Base-by-base conservation (phyloP, 2,888 invertebrate species). In the Phyllotreta cruciferae region DNA sequence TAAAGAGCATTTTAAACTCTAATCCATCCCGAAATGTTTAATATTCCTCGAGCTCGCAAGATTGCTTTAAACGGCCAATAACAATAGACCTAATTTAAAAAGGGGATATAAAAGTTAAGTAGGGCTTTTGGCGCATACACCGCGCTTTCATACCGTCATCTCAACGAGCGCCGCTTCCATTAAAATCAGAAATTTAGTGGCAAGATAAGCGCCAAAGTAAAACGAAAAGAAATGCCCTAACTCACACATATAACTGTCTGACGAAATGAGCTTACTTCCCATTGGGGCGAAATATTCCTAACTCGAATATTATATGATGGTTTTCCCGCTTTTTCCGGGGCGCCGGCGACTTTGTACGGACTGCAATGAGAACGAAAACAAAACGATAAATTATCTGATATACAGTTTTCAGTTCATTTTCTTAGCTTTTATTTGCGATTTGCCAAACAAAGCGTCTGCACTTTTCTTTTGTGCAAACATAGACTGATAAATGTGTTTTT, bases 121-220 rank as follows among this genome's bases (percentile, higher is more conserved):
- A 74, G 74, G 73, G 75, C 77, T 76, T 75, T 78, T 72, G 76
- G 77, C 76, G 76, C 75, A 75, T 73, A 74, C 71, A 70, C 72
- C 70, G 73, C 67, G 69, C 73, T 69, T 69, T 68, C 71, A 64
- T 68, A 55, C 71, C 71, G 52, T 37, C 52, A 71, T 70, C 80
- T 79, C 81, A 81, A 82, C 81, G 82, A 81, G 81, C 80, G 78
- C 81, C 80, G 80, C 79, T 83, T 82, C 83, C 84, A 84, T 84
- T 84, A 84, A 84, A 84, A 84, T 84, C 82, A 81, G 82, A 82
- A 83, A 84, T 84, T 84, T 84, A 84, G 82, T 82, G 80, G 80
- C 80, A 76, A 84, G 84, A 84, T 84, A 84, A 83, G 83, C 83
- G 78, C 77, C 76, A 75, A 78, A 78, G 78, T 78, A 79, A 78